phyloP scores from a whole-genome alignment of 2,797 vertebrate genomes.

The Pachyuromys duprasi region DNA sequence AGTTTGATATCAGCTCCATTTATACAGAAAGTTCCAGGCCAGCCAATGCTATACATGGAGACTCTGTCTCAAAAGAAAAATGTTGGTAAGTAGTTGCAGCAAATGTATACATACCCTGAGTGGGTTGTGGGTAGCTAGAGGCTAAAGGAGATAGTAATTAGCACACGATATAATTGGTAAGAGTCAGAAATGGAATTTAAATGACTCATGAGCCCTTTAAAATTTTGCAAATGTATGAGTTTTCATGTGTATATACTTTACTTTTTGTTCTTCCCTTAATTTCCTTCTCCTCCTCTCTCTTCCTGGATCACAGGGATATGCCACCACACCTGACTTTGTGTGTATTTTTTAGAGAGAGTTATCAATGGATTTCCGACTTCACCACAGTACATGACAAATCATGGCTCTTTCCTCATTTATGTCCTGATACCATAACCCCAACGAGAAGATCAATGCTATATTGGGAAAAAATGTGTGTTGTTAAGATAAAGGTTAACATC shows the following conservation, averaged over 20 bases:
- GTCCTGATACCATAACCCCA: slow-evolving; percentile 31
- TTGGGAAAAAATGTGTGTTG: slow-evolving; percentile 36
- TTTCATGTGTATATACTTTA: background rate
- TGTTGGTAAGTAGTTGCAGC: background rate
- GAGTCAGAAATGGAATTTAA: background rate
- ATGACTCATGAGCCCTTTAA: background rate
- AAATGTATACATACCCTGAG: slow-evolving; percentile 8
- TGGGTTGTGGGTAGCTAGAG: background rate
- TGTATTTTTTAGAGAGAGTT: slow-evolving; percentile 38
- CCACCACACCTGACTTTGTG: background rate
- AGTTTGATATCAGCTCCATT: background rate
- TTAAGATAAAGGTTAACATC: background rate
- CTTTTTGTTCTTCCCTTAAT: rapidly evolving
- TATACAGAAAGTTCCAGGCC: background rate
- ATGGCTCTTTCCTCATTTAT: slow-evolving; percentile 17
- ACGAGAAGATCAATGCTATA: background rate
- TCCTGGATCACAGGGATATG: background rate
- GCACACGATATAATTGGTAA: background rate
- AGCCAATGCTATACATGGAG: background rate
- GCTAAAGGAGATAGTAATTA: slow-evolving; percentile 15
- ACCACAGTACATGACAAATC: background rate
- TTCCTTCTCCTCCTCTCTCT: background rate
- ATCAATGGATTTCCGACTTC: slow-evolving; percentile 12
- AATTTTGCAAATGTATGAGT: background rate
- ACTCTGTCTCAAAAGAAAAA: background rate